Conservation (phyloP, 2,888 invertebrate genomes). For the Spodoptera picta region DNA sequence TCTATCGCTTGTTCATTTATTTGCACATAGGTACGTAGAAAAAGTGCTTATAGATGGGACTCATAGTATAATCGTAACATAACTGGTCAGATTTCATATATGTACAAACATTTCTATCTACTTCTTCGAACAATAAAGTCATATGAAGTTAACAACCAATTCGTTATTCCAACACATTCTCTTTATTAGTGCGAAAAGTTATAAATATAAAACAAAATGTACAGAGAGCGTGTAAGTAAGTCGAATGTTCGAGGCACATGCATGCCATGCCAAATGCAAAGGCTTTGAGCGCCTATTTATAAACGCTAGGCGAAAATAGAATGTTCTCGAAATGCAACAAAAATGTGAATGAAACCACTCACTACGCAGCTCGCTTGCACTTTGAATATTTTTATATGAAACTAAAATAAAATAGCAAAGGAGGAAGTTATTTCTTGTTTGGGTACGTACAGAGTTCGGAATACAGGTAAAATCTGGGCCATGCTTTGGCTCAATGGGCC, state of each 20-base stretch:
- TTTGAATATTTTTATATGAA: slow-evolving; percentile 4
- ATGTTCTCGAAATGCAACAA: slow-evolving; percentile 68
- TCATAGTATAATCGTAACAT: too few species aligned
- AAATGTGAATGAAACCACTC: slow-evolving; percentile 67
- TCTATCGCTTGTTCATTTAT: too few species aligned
- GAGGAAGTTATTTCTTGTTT: too few species aligned
- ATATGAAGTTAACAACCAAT: slow-evolving; percentile 1
- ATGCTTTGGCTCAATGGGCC: too few species aligned
- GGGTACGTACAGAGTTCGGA: too few species aligned
- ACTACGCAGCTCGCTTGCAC: slow-evolving; percentile 10
- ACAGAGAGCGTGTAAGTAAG: slow-evolving; percentile 18
- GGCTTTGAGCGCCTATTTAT: slow-evolving; percentile 66
- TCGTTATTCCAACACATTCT: slow-evolving; percentile 13
- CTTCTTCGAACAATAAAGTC: too few species aligned
- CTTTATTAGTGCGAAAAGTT: slow-evolving; percentile 38
- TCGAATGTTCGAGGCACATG: slow-evolving; percentile 32
- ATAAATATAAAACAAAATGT: slow-evolving; percentile 27
- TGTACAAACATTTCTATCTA: too few species aligned
- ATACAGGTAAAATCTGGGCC: too few species aligned
- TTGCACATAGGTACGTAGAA: too few species aligned
- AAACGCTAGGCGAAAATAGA: slow-evolving; percentile 70
- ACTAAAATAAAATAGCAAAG: too few species aligned
- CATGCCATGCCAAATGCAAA: slow-evolving; percentile 67
- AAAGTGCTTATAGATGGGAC: too few species aligned
- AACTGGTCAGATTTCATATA: too few species aligned